Evolutionary conservation across 1,140 invertebrate genomes (phyloP).

Genomic region (Stegodyphus dumicola): DNA sequence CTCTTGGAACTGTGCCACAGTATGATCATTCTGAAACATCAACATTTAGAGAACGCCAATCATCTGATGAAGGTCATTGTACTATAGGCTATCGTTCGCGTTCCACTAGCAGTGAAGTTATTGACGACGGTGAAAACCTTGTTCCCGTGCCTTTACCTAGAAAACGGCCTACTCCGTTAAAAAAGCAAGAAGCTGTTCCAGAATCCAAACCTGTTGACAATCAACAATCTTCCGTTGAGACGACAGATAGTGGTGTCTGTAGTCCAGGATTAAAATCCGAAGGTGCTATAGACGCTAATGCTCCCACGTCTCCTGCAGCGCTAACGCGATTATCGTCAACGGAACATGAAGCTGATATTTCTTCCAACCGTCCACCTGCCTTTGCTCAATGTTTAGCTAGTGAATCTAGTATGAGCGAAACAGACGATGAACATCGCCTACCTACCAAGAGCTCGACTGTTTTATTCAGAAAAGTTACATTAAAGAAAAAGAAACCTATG

Average conservation of each 20-base stretch:
- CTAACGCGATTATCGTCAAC: neutral
- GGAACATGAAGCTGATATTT: conserved; percentile 23
- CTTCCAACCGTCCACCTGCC: conserved; percentile 22
- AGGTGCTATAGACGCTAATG: conserved; percentile 3
- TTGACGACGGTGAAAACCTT: conserved; percentile 40
- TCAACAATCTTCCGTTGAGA: conserved; percentile 54
- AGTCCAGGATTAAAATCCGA: conserved; percentile 49
- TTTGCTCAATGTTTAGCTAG: conserved; percentile 19
- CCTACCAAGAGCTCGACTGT: conserved; percentile 66
- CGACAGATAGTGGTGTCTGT: conserved; percentile 44
- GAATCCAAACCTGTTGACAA: conserved; percentile 51
- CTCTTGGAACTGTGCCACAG: conserved; percentile 4
- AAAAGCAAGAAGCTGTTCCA: conserved; percentile 62
- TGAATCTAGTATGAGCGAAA: conserved; percentile 62
- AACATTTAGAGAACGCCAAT: conserved; percentile 41
- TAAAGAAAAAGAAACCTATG: conserved; percentile 65
- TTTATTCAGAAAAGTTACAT: conserved; percentile 71
- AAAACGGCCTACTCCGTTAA: conserved; percentile 58
- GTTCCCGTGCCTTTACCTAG: conserved; percentile 45
- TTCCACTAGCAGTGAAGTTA: conserved; percentile 60
- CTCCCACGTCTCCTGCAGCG: conserved; percentile 16
- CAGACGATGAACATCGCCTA: conserved; percentile 66
- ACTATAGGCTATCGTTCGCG: conserved; percentile 47
- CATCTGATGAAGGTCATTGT: conserved; percentile 59
- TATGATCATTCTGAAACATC: neutral